Evolutionary conservation across 1,140 invertebrate species (phyloP), one percentile per base, ranked within the genome.

Genomic region (Heterodera schachtii): DNA sequence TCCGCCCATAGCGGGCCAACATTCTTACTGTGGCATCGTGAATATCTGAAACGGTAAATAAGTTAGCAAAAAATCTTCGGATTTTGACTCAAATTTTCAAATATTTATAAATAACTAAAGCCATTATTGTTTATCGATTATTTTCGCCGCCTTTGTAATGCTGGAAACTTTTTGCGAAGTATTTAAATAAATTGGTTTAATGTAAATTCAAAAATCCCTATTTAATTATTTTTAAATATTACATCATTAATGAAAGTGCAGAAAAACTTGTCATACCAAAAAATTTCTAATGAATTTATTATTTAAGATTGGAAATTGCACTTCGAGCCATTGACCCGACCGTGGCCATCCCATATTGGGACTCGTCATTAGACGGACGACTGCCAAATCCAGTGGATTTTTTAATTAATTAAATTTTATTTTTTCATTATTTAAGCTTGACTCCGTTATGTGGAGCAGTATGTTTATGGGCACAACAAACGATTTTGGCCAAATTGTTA

Each of bases 31-130:
- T 75, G 74, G 74, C 74, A 75, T 49, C 52, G 74, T 31, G 74
- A 75, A 75, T 75, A 46, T 52, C 44, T 75, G 52, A 75, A 75
- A 75, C 52, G 74, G 74, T 75, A 13, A 6, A 19, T 52, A 11
- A 8, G 49, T 52, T 52, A 8, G 31, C 31, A 31, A 31, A 31
- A 31, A 2, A 52, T 52, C 6, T 52, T 6, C 49, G 6, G 11
- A 8, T 52, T 52, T 52, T 52, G 6, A 8, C 6, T 52, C 49
- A 52, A 52, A 52, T 8, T 8, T 52, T 52, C 6, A 52, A 52
- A 52, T 52, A 52, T 52, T 52, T 11, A 52, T 8, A 52, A 52
- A 8, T 52, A 31, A 52, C 11, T 8, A 52, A 52, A 8, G 49
- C 11, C 49, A 52, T 6, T 52, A 8, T 52, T 52, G 31, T 31